These are phyloP conservation scores for Kradibia gibbosae DNA, from an alignment of 1,140 invertebrate genomes.

Conservation along the genomic window DNA sequence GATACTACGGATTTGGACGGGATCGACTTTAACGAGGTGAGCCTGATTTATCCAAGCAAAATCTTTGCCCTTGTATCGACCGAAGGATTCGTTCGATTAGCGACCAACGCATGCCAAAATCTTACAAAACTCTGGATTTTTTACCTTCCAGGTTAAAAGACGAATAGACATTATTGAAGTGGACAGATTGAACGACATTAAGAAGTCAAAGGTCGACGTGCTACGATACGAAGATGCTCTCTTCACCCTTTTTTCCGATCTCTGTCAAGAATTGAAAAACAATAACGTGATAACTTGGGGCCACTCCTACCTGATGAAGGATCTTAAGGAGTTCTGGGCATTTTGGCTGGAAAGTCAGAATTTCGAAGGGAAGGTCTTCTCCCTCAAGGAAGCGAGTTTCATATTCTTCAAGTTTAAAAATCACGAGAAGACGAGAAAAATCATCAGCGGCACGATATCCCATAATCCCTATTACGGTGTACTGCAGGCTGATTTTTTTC, in stretches of 20 bases:
- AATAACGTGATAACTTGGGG: slow-evolving; percentile 48
- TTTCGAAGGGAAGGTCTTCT: slow-evolving; percentile 43
- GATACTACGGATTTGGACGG: slow-evolving; percentile 16
- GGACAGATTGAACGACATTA: slow-evolving; percentile 44
- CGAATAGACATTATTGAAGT: slow-evolving; percentile 40
- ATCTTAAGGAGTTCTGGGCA: slow-evolving; percentile 45
- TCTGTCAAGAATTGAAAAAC: slow-evolving; percentile 46
- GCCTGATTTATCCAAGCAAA: too few relatives aligned
- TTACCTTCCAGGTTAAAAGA: slow-evolving; percentile 35
- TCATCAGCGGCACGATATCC: slow-evolving; percentile 31
- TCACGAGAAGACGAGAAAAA: slow-evolving; percentile 39
- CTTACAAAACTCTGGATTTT: too few relatives aligned
- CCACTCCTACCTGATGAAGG: slow-evolving; percentile 47
- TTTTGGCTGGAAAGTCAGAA: slow-evolving; percentile 48
- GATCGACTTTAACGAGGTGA: slow-evolving; percentile 45
- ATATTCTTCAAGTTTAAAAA: slow-evolving; percentile 45
- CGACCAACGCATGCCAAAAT: too few relatives aligned
- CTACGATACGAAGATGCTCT: slow-evolving; percentile 43
- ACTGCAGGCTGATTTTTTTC: slow-evolving; percentile 43
- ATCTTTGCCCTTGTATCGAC: too few relatives aligned
- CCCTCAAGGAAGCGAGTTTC: slow-evolving; percentile 43
- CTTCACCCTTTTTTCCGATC: slow-evolving; percentile 42
- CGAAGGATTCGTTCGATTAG: too few relatives aligned
- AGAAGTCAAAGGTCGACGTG: slow-evolving; percentile 40
- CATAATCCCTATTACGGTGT: slow-evolving; percentile 48